Evolutionary conservation across 1,140 invertebrate species (phyloP).

Genomic region (Oncopeltus fasciatus): DNA sequence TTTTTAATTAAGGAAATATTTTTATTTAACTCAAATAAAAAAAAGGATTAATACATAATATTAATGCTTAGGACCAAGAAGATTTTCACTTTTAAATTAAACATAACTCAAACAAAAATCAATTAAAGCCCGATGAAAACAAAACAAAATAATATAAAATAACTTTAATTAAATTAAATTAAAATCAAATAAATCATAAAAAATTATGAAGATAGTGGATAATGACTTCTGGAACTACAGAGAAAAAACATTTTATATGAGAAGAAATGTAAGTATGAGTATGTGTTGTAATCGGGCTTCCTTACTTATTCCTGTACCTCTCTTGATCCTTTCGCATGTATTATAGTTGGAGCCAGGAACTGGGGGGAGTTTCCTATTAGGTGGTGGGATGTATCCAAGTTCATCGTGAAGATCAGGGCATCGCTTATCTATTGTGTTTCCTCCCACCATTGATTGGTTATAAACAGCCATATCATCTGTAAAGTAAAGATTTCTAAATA

Average conservation of each 20-base stretch:
- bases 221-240: slow-evolving; percentile 11
- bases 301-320: slow-evolving; percentile 81
- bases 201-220: slow-evolving; percentile 12
- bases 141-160: neutral
- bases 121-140: neutral
- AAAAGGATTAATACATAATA: too few species aligned
- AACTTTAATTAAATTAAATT: neutral
- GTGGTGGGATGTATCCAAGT: slow-evolving; percentile 80
- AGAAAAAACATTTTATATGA: slow-evolving; percentile 5
- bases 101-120: slow-evolving; percentile 20
- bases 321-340: slow-evolving; percentile 82
- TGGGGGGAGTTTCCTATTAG: slow-evolving; percentile 77
- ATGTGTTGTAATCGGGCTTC: slow-evolving; percentile 23
- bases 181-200: neutral
- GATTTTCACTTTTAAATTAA: slow-evolving; percentile 1
- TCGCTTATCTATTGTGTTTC: slow-evolving; percentile 70
- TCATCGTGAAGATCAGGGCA: slow-evolving; percentile 71
- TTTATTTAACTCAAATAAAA: too few species aligned
- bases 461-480: slow-evolving; percentile 77
- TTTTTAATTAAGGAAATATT: too few species aligned
- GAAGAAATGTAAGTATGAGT: neutral
- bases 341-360: slow-evolving; percentile 85
- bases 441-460: slow-evolving; percentile 58
- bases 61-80: neutral
- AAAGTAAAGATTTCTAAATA: too few species aligned